A percentile compares a stretch with the other conserved stretches of the same genome.
Evolutionary conservation across 2,113 vertebrate species (phyloP).

Genomic region (Pteropus alecto): DNA sequence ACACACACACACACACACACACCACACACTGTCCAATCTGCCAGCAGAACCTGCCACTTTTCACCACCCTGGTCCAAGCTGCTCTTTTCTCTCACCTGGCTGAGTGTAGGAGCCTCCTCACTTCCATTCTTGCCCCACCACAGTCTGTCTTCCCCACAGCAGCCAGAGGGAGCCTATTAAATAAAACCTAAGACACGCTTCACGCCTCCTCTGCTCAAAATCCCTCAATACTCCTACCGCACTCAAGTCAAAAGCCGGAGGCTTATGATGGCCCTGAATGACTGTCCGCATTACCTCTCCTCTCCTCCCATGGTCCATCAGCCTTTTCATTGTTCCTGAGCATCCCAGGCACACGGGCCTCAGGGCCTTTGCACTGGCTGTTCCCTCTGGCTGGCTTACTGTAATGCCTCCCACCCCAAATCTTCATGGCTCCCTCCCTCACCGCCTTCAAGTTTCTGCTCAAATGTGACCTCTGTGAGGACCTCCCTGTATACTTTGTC

Average conservation of each 20-base stretch:
- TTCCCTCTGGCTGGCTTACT: not conserved
- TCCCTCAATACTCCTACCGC: not conserved
- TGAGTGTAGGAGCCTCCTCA: not conserved
- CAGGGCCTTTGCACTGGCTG: conserved; percentile 1
- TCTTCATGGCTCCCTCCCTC: not conserved
- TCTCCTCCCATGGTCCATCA: too few relatives aligned
- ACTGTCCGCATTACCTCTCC: not conserved
- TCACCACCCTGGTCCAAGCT: not conserved
- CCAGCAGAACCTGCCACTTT: not conserved
- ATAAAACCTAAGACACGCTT: not conserved
- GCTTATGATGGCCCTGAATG: not conserved
- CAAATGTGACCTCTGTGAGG: not conserved
- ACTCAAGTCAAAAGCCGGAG: not conserved
- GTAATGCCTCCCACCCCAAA: not conserved
- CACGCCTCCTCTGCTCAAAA: not conserved
- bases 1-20: not conserved
- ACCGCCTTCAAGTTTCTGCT: not conserved
- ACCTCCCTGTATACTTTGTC: not conserved
- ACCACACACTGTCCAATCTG: accelerated
- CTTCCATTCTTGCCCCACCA: not conserved
- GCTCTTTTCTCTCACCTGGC: not conserved
- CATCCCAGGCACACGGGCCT: not conserved
- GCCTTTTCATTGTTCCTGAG: not conserved
- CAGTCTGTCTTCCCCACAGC: not conserved
- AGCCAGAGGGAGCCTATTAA: not conserved